Evolutionary conservation across 2,797 vertebrate species (phyloP).

Genomic region (Tarsius wallacei): DNA sequence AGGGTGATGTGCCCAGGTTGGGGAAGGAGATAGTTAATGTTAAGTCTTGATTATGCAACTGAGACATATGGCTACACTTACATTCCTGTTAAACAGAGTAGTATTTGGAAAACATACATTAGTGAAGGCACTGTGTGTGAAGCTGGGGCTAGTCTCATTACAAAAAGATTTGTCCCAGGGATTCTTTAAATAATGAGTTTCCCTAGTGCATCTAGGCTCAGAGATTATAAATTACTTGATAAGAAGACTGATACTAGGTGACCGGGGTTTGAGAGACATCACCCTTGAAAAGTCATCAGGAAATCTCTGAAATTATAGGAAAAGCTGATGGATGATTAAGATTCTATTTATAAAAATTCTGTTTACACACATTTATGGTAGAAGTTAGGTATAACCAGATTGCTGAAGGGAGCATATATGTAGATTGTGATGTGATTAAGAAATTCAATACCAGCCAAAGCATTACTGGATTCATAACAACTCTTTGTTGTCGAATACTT

Average conservation of each 20-base stretch:
- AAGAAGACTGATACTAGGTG: conserved; percentile 43
- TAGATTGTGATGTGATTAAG: not conserved
- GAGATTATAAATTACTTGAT: conserved; percentile 73
- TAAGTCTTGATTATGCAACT: not conserved
- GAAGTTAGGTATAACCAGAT: conserved; percentile 41
- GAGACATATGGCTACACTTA: not conserved
- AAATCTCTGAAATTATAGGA: conserved; percentile 8
- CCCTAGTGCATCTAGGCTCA: conserved; percentile 7
- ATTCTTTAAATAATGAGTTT: conserved; percentile 64
- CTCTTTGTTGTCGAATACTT: not conserved
- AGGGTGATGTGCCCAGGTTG: rapidly evolving
- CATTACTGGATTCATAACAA: not conserved
- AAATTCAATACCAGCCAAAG: conserved; percentile 46
- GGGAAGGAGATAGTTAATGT: not conserved
- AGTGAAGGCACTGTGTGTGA: not conserved
- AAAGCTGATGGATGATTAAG: conserved; percentile 30
- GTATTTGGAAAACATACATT: conserved; percentile 25
- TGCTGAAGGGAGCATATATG: not conserved
- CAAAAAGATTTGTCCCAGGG: conserved; percentile 49
- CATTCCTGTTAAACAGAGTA: not conserved
- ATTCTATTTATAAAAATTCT: conserved; percentile 59
- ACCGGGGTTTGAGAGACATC: not conserved
- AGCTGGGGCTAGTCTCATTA: conserved; percentile 48
- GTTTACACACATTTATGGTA: not conserved
- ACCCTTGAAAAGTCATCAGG: conserved; percentile 35